phyloP scores from a whole-genome alignment of 2,113 vertebrate genomes.

The Coreoperca whiteheadi region DNA sequence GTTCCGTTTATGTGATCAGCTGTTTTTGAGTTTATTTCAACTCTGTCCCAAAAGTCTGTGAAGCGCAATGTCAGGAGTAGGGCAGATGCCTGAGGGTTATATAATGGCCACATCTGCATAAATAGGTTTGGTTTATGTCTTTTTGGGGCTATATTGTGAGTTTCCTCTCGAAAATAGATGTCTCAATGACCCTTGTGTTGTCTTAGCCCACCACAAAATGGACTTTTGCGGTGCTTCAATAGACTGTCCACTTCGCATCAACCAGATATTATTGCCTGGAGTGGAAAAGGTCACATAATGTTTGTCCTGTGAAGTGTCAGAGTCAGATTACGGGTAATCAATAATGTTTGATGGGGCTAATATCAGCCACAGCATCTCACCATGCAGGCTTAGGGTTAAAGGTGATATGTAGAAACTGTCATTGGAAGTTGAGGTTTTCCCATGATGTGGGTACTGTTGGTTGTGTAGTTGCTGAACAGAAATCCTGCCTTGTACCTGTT shows the following conservation, averaged over 20 bases:
- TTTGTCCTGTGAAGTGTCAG: neutral
- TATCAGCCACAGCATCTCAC: neutral
- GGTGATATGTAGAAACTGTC: neutral
- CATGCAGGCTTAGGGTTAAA: no score
- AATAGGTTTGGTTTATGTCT: neutral
- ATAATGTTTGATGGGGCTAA: neutral
- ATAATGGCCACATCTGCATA: neutral
- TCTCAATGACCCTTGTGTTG: neutral
- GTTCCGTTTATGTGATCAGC: conserved; percentile 1
- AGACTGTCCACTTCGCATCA: no score
- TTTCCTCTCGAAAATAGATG: neutral
- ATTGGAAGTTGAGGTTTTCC: neutral
- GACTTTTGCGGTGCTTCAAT: neutral
- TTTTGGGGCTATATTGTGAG: neutral
- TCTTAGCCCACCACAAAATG: neutral
- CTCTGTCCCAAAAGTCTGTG: neutral
- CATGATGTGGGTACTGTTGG: neutral
- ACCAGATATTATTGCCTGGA: no score
- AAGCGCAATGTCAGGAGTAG: neutral
- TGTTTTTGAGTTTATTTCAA: neutral
- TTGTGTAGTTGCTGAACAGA: neutral
- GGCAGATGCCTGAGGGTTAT: neutral
- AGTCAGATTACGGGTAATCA: neutral
- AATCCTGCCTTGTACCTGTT: neutral
- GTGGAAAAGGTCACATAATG: neutral